These are phyloP conservation scores for Bombus turneri DNA, from an alignment of 1,140 invertebrate genomes.

Conservation along the genomic window DNA sequence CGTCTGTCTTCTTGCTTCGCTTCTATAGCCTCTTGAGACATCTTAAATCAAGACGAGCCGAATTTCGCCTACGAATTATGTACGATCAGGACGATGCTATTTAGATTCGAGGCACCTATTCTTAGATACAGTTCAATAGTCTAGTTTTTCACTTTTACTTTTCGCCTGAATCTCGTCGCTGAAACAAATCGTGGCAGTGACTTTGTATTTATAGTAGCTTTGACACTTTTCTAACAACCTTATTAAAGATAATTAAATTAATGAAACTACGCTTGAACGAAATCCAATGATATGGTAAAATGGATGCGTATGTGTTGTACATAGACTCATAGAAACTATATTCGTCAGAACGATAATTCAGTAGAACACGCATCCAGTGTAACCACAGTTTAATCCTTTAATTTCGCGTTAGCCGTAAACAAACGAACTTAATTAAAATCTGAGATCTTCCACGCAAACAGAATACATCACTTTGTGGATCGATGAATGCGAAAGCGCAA, in stretches of 20 bases:
- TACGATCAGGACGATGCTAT: too few species aligned
- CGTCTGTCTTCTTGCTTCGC: not conserved
- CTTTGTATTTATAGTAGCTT: too few species aligned
- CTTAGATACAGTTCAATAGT: not conserved
- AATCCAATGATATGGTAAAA: too few species aligned
- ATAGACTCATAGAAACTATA: not conserved
- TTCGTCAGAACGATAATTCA: not conserved
- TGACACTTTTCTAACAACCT: too few species aligned
- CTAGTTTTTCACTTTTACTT: not conserved
- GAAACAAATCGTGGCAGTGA: too few species aligned
- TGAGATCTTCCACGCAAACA: not conserved
- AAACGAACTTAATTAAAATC: too few species aligned
- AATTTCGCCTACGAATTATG: not conserved
- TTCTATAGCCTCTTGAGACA: not conserved
- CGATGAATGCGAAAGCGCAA: not conserved
- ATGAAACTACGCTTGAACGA: too few species aligned
- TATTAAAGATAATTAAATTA: too few species aligned
- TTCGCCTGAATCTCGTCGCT: not conserved
- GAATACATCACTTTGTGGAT: conserved; percentile 10
- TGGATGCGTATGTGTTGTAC: too few species aligned
- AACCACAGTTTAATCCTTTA: not conserved
- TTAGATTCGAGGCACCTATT: too few species aligned
- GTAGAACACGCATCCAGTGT: too few species aligned
- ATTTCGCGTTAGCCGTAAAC: not conserved
- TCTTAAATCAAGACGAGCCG: not conserved